These are phyloP conservation scores for Pammene fasciana DNA, from an alignment of 2,888 invertebrate species.

Conservation along the genomic window DNA sequence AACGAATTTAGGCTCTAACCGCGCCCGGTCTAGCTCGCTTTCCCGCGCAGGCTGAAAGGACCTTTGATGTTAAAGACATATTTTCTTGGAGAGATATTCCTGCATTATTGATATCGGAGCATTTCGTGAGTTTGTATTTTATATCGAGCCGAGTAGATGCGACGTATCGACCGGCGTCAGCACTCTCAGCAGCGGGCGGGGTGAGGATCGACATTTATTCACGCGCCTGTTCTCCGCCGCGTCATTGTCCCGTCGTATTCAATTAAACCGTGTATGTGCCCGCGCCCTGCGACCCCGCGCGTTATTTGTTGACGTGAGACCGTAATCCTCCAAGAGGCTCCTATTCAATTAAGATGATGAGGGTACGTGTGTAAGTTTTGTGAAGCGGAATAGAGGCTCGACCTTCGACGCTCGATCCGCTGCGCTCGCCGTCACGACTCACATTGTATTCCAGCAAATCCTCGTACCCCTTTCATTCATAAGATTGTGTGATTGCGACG, in stretches of 20 bases:
- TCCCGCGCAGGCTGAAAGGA: not conserved
- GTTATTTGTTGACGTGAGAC: constrained; percentile 27
- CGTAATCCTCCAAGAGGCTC: constrained; percentile 27
- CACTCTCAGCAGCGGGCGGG: not conserved
- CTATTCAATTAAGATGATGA: constrained; percentile 37
- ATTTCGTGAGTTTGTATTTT: constrained; percentile 33
- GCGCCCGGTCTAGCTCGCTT: not conserved
- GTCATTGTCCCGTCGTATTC: constrained; percentile 8
- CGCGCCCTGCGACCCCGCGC: not conserved
- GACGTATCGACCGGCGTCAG: constrained; percentile 26
- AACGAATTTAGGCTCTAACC: constrained; percentile 6
- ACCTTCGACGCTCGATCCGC: constrained; percentile 11
- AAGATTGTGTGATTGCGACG: constrained; percentile 14
- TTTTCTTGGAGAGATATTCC: constrained; percentile 35
- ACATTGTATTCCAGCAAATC: constrained; percentile 35
- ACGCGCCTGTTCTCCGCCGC: not conserved
- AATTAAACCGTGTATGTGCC: constrained; percentile 14
- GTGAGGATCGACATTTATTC: constrained; percentile 27
- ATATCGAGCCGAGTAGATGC: constrained; percentile 28
- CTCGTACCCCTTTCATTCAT: constrained; percentile 4
- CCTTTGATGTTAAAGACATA: constrained; percentile 38
- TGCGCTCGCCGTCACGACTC: constrained; percentile 15
- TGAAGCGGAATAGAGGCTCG: constrained; percentile 14
- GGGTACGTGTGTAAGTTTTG: constrained; percentile 31
- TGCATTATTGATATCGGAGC: constrained; percentile 37